phyloP scores from a whole-genome alignment of 2,888 invertebrate species.

The Tigriopus californicus region DNA sequence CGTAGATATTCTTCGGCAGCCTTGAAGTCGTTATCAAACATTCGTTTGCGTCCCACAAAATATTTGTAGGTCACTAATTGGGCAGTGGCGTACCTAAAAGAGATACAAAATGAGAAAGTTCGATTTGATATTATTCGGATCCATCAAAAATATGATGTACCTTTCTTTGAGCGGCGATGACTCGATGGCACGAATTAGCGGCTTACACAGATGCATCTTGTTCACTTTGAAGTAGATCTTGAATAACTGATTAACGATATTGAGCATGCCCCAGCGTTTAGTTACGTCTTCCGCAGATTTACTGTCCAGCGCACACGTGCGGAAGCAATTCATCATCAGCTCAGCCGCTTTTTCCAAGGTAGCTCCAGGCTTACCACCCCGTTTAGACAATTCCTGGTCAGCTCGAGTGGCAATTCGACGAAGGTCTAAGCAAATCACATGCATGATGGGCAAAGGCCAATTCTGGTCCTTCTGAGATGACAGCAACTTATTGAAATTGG shows the following conservation, averaged over 20 bases:
- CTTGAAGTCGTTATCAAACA: slow-evolving; percentile 94
- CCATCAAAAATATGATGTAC: neutral
- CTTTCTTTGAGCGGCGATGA: slow-evolving; percentile 71
- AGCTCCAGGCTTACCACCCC: slow-evolving; percentile 29
- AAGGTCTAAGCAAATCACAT: slow-evolving; percentile 68
- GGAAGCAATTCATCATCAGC: slow-evolving; percentile 73
- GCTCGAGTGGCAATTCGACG: slow-evolving; percentile 62
- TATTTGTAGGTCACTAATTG: slow-evolving; percentile 93
- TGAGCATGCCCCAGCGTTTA: slow-evolving; percentile 87
- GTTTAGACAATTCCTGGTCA: slow-evolving; percentile 34
- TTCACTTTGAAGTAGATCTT: slow-evolving; percentile 91
- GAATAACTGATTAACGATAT: slow-evolving; percentile 86
- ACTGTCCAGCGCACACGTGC: slow-evolving; percentile 87
- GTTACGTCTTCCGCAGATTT: slow-evolving; percentile 60
- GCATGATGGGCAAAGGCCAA: slow-evolving; percentile 90
- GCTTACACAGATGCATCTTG: slow-evolving; percentile 71
- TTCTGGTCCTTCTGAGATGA: slow-evolving; percentile 82
- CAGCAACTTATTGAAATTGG: slow-evolving; percentile 57
- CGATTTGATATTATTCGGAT: too few species aligned
- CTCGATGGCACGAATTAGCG: slow-evolving; percentile 87
- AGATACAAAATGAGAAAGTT: too few species aligned
- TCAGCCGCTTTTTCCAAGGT: slow-evolving; percentile 83
- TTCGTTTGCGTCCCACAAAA: slow-evolving; percentile 88
- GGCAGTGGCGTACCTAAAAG: slow-evolving; percentile 48
- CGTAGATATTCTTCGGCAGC: slow-evolving; percentile 32